These are phyloP conservation scores for Mus minutoides DNA, from an alignment of 2,797 vertebrate species.

Conservation along the genomic window DNA sequence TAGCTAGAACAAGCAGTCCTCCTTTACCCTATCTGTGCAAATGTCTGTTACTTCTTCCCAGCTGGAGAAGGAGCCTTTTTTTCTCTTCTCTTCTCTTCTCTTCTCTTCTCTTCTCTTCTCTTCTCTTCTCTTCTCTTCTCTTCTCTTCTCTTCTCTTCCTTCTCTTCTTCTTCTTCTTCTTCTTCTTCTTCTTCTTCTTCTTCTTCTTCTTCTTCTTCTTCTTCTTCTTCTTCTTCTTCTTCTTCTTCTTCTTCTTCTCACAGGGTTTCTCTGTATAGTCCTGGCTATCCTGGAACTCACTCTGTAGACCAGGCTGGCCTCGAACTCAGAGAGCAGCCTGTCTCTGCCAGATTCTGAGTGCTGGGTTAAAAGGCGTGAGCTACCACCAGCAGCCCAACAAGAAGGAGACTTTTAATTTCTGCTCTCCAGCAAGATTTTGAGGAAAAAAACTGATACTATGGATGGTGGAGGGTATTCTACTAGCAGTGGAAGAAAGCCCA, in stretches of 20 bases:
- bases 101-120: no score
- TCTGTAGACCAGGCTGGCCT: not conserved
- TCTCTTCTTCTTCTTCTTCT: no score
- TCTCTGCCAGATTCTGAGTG: not conserved
- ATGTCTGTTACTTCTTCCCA: not conserved
- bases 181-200: no score
- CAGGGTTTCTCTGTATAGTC: not conserved
- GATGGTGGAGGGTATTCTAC: not conserved
- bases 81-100: not conserved
- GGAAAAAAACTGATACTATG: not conserved
- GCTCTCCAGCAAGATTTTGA: slow-evolving; percentile 8
- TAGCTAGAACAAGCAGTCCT: not conserved
- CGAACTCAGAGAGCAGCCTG: not conserved
- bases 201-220: no score
- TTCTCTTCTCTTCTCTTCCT: no score
- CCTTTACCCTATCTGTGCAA: not conserved
- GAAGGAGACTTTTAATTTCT: slow-evolving; percentile 43
- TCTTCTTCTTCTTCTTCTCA: no score
- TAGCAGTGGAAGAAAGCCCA: slow-evolving; percentile 3
- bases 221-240: no score
- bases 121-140: no score
- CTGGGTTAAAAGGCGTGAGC: not conserved
- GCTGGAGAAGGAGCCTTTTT: not conserved
- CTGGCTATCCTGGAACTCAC: not conserved
- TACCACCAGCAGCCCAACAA: not conserved